A percentile compares a stretch with the other conserved stretches of the same genome.
Conservation (phyloP, 1,140 invertebrate species). For the Sipha flava region DNA sequence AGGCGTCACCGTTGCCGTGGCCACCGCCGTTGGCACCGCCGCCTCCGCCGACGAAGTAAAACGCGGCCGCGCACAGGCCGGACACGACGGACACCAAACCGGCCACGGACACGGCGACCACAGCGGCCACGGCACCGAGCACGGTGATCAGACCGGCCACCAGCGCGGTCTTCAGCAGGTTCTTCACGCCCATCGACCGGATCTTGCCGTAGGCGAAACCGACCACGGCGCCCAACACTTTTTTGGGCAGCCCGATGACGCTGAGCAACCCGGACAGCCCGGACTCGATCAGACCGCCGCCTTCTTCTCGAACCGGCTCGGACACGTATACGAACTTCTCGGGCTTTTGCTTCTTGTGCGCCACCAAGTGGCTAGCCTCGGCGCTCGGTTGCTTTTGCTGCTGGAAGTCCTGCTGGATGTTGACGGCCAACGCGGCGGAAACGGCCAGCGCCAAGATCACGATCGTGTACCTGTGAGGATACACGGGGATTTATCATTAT, state of each 20-base stretch:
- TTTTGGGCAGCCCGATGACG: neutral
- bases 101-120: slow-evolving; percentile 6
- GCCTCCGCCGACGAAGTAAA: neutral
- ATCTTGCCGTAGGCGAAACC: neutral
- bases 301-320: too few species aligned
- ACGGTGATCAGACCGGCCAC: neutral
- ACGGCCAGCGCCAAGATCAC: neutral
- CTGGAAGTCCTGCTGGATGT: neutral
- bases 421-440: neutral
- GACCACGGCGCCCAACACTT: neutral
- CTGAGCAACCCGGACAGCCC: neutral
- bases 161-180: neutral
- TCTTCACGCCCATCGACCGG: neutral
- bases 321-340: neutral
- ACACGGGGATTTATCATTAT: too few species aligned
- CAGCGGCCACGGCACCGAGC: neutral
- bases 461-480: neutral
- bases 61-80: neutral
- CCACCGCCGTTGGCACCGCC: neutral
- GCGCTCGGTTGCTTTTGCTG: neutral
- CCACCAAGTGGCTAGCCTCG: neutral
- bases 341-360: neutral
- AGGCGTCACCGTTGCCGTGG: too few species aligned
- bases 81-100: neutral
- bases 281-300: too few species aligned